phyloP scores from a whole-genome alignment of 2,113 vertebrate genomes.

The Melanotaenia duboulayi region DNA sequence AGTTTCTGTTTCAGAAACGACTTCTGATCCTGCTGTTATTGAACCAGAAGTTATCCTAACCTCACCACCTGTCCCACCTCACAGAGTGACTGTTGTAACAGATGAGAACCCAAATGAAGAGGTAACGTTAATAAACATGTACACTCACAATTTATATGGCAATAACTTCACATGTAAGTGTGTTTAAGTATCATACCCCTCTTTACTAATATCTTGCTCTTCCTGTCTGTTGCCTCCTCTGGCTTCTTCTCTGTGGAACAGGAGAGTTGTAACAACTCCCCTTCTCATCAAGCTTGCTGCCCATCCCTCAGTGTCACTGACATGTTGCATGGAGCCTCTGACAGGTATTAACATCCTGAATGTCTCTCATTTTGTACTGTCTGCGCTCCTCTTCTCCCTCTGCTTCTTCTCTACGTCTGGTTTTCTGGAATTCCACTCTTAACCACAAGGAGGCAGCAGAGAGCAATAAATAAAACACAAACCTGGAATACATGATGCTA shows the following conservation, averaged over 20 bases:
- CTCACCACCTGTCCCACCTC: constrained; percentile 55
- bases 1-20: constrained; percentile 40
- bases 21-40: constrained; percentile 41
- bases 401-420: constrained; percentile 3
- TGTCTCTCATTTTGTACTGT: constrained; percentile 12
- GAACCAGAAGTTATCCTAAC: constrained; percentile 47
- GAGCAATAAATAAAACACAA: constrained; percentile 64
- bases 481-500: background rate
- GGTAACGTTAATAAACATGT: constrained; percentile 41
- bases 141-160: background rate
- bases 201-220: constrained; percentile 54
- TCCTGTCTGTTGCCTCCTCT: constrained; percentile 36
- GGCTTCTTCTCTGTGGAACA: constrained; percentile 63
- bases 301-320: constrained; percentile 80
- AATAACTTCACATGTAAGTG: background rate
- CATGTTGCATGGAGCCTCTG: constrained; percentile 79
- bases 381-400: background rate
- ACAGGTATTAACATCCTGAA: constrained; percentile 71
- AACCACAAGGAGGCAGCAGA: constrained; percentile 76
- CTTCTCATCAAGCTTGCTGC: constrained; percentile 81
- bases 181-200: constrained; percentile 10
- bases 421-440: constrained; percentile 21
- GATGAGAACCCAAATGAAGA: constrained; percentile 47
- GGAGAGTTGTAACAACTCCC: constrained; percentile 80
- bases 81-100: constrained; percentile 54